A percentile compares a stretch with the other conserved stretches of the same genome.
phyloP scores from a whole-genome alignment of 2,797 vertebrate genomes.

The Neosilurus hyrtlii region DNA sequence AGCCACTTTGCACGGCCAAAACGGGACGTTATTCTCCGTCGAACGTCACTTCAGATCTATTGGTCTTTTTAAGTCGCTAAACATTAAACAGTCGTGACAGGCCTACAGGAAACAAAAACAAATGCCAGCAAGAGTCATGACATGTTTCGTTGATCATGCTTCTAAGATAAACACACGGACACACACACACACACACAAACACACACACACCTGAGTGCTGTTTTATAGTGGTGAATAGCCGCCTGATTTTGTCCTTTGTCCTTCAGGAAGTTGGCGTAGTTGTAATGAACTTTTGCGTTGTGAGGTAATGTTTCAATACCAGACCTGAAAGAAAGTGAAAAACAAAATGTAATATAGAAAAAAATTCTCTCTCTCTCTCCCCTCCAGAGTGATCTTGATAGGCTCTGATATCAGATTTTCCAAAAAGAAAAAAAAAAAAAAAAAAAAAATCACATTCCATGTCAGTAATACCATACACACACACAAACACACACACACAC shows the following conservation, averaged over 20 bases:
- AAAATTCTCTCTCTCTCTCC: background rate
- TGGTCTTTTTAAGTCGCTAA: background rate
- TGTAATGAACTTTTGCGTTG: conserved; percentile 98
- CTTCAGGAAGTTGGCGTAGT: conserved; percentile 97
- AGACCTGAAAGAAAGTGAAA: conserved; percentile 72
- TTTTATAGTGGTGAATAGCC: conserved; percentile 91
- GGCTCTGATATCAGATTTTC: background rate
- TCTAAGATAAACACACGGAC: background rate
- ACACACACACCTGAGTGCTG: conserved; percentile 83
- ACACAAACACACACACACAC: conserved; percentile 17
- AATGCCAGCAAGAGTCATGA: background rate
- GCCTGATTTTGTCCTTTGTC: conserved; percentile 83
- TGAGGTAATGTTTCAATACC: conserved; percentile 93
- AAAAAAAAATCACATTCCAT: background rate
- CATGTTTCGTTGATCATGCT: background rate
- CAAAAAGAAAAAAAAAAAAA: background rate
- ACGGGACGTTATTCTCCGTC: background rate
- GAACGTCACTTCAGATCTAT: background rate
- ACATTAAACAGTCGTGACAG: background rate
- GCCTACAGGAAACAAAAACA: background rate
- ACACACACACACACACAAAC: background rate
- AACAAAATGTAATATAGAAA: background rate
- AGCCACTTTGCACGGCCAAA: background rate
- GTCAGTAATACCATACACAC: background rate
- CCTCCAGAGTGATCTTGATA: background rate